Conservation (phyloP, 2,113 vertebrate genomes). For the Pitta sordida region DNA sequence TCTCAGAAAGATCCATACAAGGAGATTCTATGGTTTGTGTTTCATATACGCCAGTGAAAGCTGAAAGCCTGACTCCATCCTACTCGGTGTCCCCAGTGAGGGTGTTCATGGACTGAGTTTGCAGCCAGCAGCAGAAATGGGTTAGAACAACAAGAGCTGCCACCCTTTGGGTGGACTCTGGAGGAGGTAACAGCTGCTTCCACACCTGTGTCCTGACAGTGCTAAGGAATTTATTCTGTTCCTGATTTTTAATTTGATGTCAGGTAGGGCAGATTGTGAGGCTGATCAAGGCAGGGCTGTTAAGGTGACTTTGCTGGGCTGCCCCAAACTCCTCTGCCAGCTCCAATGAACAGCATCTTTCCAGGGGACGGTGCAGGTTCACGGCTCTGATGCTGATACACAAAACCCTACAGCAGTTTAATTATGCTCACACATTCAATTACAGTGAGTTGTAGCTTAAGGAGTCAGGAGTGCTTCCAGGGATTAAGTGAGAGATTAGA, state of each 20-base stretch:
- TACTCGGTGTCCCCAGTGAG: neutral
- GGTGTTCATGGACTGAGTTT: neutral
- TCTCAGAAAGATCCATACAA: neutral
- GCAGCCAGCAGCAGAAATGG: neutral
- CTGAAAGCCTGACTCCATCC: neutral
- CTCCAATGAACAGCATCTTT: neutral
- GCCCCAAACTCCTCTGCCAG: neutral
- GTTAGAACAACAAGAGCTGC: neutral
- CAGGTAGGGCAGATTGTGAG: fast-evolving
- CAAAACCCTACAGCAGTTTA: neutral
- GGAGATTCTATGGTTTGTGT: neutral
- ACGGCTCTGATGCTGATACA: neutral
- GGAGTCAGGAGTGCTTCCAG: neutral
- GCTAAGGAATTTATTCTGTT: fast-evolving
- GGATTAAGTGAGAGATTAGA: neutral
- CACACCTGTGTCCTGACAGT: neutral
- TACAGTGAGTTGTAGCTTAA: neutral
- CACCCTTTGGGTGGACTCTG: neutral
- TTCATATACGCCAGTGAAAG: neutral
- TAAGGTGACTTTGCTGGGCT: neutral
- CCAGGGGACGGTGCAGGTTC: neutral
- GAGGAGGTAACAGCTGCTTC: neutral
- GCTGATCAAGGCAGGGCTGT: neutral
- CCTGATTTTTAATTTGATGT: neutral
- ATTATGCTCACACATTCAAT: neutral